Evolutionary conservation across 2,113 vertebrate genomes (phyloP), one percentile per base, ranked within the genome.

Genomic region (Alligator mississippiensis): DNA sequence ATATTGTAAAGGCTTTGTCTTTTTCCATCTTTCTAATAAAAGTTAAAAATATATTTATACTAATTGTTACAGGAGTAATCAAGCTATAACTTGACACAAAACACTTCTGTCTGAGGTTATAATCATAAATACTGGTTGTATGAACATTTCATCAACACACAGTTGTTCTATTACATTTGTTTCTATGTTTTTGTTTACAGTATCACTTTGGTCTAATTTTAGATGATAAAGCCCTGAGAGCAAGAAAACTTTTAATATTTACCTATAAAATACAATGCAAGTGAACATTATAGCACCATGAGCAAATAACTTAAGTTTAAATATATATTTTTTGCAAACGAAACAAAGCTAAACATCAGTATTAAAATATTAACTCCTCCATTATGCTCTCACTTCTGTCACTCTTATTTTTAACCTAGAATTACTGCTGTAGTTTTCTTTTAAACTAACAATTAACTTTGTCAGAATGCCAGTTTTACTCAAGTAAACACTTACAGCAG

Each of bases 21-120:
- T 84, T 61, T 27, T 14, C 61, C 84, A 19, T 59, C 81, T 90
- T 91, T 92, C 30, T 1, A 93, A 92, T 89, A 86, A 96, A 94
- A 77, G 77, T 95, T 80, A 2, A 76, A 92, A 96, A 77, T 62
- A 80, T 89, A 85, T 93, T 95, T 84, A 95, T 93, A 87, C 58
- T 54, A 80, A 13, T 83, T 89, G 17, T 76, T 75, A 24, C 7
- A 58, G 28, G 30, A 90, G 38, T 66, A 92, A 94, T 54, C 5
- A 89, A 89, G 90, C 77, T 4, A 75, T 81, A 94, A 80, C 13
- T 11, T 28, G 9, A 87, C 55, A 91, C 38, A 90, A 74, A 90
- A 5, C 58, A 28, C 27, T 87, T 58, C 54, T 74, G 87, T 3
- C 27, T 55, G 12, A 91, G 79, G 18, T 2, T 66, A 54, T 19